Conservation (phyloP, 92 coral and sea anemone species). For the Palythoa grandis region DNA sequence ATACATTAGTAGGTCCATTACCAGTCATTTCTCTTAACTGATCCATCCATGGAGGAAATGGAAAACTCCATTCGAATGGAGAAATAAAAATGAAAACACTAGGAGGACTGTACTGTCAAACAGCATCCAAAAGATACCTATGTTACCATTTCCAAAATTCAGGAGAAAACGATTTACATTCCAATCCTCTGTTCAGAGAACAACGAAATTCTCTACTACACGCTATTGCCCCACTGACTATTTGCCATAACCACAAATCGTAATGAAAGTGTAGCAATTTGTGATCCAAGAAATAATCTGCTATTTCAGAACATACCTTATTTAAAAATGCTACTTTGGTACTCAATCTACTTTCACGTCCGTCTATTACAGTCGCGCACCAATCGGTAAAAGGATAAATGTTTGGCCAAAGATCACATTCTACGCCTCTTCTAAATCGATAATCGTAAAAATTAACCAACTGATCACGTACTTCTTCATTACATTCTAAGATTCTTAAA, state of each 20-base stretch:
- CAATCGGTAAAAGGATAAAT: too few species aligned
- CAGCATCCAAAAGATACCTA: conserved; percentile 62
- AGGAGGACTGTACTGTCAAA: conserved; percentile 63
- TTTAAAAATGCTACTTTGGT: too few species aligned
- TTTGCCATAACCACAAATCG: conserved; percentile 57
- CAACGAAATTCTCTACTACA: conserved; percentile 4
- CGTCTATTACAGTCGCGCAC: too few species aligned
- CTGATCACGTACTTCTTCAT: too few species aligned
- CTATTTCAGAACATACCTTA: not conserved
- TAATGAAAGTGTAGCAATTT: conserved; percentile 70
- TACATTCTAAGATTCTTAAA: too few species aligned
- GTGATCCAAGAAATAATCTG: conserved; percentile 39
- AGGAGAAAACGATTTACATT: conserved; percentile 53
- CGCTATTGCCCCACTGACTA: conserved; percentile 63
- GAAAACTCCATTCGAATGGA: conserved; percentile 77
- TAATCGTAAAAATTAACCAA: too few species aligned
- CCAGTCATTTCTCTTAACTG: conserved; percentile 11
- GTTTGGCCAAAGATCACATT: too few species aligned
- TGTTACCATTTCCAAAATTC: conserved; percentile 75
- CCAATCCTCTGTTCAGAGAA: conserved; percentile 54
- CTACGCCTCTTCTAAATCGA: too few species aligned
- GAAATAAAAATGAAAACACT: conserved; percentile 54
- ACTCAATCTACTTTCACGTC: too few species aligned
- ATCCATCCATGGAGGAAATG: conserved; percentile 51
- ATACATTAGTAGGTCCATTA: conserved; percentile 37